phyloP scores from a whole-genome alignment of 30 jellyfish, hydroid and myxozoan genomes.

The Calvadosia cruxmelitensis region DNA sequence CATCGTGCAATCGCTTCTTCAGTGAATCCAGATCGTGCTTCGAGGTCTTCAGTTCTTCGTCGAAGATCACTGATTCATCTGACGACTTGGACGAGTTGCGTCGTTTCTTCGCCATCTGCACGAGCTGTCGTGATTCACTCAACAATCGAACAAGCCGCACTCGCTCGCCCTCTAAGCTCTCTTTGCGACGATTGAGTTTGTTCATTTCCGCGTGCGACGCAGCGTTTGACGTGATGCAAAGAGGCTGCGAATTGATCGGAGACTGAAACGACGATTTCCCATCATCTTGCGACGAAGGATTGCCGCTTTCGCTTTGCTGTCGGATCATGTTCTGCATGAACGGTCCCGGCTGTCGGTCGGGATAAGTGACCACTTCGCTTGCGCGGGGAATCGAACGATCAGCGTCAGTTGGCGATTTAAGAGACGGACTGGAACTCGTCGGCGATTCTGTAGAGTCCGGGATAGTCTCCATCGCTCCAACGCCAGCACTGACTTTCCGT shows the following conservation, averaged over 20 bases:
- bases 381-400: not conserved
- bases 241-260: not conserved
- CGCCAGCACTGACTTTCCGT: not conserved
- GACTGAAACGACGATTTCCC: no score
- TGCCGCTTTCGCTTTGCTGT: not conserved
- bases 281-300: not conserved
- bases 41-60: constrained; percentile 33
- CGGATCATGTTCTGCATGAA: not conserved
- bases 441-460: not conserved
- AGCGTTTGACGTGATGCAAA: constrained; percentile 3
- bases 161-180: constrained; percentile 51
- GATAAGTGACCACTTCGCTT: not conserved
- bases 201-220: constrained; percentile 25
- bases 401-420: not conserved
- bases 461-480: not conserved
- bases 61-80: constrained; percentile 2
- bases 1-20: constrained; percentile 28
- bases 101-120: constrained; percentile 21
- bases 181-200: constrained; percentile 19
- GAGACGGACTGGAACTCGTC: not conserved
- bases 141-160: constrained; percentile 25
- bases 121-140: constrained; percentile 25
- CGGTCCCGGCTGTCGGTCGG: not conserved
- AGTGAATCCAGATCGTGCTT: constrained; percentile 33
- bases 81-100: constrained; percentile 5